phyloP scores from a whole-genome alignment of 2,113 vertebrate genomes.

The Vireo altiloquus region DNA sequence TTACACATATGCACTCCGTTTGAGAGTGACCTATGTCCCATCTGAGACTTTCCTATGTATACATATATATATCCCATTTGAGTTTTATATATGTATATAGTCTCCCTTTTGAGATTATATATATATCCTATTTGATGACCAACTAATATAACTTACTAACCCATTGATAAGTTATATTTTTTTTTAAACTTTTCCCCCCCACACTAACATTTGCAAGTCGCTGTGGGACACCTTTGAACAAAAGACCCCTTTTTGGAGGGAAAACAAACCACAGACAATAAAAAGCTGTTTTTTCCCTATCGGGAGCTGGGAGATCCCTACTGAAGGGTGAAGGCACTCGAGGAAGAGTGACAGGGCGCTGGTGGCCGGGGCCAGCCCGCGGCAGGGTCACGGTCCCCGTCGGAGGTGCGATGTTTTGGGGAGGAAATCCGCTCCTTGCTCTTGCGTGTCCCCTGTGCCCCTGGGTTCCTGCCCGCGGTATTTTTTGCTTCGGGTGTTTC shows the following conservation, averaged over 20 bases:
- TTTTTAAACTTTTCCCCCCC: accelerated
- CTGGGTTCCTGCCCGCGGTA: constrained; percentile 25
- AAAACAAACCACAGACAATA: accelerated
- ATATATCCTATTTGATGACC: not conserved
- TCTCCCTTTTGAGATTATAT: not conserved
- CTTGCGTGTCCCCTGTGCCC: constrained; percentile 1
- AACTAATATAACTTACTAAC: not conserved
- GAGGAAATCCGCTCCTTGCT: constrained; percentile 57
- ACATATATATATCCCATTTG: not conserved
- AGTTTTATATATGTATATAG: not conserved
- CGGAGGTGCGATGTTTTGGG: not conserved
- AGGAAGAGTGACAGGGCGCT: accelerated
- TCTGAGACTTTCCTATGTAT: not conserved
- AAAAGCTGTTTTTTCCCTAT: accelerated
- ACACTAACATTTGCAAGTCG: not conserved
- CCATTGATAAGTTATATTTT: not conserved
- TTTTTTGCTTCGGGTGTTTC: constrained; percentile 51
- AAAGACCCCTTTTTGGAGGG: not conserved
- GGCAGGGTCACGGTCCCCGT: not conserved
- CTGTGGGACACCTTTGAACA: not conserved
- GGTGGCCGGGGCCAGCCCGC: not conserved
- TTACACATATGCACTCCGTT: not conserved
- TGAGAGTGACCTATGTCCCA: not conserved
- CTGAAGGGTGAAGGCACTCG: not conserved
- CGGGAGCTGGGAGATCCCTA: accelerated